Conservation (phyloP, 1,140 invertebrate species). For the Stegodyphus mimosarum region DNA sequence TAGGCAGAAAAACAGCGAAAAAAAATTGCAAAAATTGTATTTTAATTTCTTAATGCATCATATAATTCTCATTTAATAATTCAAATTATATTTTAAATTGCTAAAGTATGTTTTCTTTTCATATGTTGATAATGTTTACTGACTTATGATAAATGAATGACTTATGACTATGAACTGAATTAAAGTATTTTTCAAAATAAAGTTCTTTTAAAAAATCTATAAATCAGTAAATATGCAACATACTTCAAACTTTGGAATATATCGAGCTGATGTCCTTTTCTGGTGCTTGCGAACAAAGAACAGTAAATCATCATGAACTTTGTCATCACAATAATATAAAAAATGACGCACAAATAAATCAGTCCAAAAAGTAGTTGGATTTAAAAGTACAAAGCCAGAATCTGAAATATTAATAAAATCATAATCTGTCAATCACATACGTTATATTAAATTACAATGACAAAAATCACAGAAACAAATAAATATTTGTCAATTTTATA, state of each 20-base stretch:
- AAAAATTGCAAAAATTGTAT: no score
- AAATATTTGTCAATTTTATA: background rate
- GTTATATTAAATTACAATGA: background rate
- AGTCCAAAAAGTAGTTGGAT: constrained; percentile 95
- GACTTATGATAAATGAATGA: no score
- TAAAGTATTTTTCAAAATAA: no score
- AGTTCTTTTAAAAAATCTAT: background rate
- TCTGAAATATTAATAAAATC: constrained; percentile 71
- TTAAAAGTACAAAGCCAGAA: constrained; percentile 88
- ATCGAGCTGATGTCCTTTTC: constrained; percentile 84
- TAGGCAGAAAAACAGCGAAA: no score
- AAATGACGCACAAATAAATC: constrained; percentile 95
- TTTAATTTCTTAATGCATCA: no score
- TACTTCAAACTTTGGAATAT: constrained; percentile 89
- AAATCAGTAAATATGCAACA: constrained; percentile 55
- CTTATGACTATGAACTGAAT: no score
- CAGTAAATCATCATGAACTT: constrained; percentile 84
- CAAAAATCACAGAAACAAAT: background rate
- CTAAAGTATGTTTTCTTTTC: no score
- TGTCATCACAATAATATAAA: constrained; percentile 81
- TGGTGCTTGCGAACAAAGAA: constrained; percentile 95
- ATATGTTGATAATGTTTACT: no score
- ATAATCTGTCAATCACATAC: constrained; percentile 1
- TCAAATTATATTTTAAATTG: no score
- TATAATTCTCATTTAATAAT: no score